A percentile compares a stretch with the other conserved stretches of the same genome.
Conservation (phyloP, 2,113 vertebrate species). For the Syngnathus floridae region DNA sequence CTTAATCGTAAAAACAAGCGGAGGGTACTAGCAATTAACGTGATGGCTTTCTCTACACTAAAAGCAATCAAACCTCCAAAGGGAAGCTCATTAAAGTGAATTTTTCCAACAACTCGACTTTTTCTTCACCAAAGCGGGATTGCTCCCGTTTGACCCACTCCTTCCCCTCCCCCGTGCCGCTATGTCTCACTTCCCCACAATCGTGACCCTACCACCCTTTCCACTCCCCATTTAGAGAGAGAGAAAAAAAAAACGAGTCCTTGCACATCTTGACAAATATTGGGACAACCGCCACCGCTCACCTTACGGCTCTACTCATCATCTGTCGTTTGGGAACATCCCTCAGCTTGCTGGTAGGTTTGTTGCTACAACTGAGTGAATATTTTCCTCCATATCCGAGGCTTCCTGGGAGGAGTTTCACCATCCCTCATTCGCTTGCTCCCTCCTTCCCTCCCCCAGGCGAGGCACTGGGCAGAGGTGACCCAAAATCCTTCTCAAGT, state of each 20-base stretch:
- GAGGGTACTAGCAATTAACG: not conserved
- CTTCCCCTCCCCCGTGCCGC: constrained; percentile 52
- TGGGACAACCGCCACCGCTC: not conserved
- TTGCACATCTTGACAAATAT: constrained; percentile 23
- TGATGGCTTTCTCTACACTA: not conserved
- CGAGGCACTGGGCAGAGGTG: not conserved
- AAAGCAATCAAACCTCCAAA: not conserved
- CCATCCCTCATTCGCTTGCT: constrained; percentile 3
- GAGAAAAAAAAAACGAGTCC: constrained; percentile 26
- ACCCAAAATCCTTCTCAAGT: not conserved
- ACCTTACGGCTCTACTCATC: not conserved
- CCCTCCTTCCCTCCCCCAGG: constrained; percentile 8
- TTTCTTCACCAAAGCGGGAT: constrained; percentile 48
- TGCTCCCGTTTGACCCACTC: constrained; percentile 49
- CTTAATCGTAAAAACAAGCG: not conserved
- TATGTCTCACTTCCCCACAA: constrained; percentile 58
- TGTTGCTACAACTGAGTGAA: not conserved
- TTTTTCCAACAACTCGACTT: constrained; percentile 23
- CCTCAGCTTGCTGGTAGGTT: not conserved
- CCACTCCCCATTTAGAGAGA: constrained; percentile 30
- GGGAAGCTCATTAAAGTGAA: constrained; percentile 27
- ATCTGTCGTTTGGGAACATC: not conserved
- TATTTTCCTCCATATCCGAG: constrained; percentile 2
- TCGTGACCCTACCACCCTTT: constrained; percentile 51
- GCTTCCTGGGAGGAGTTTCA: constrained; percentile 37